Evolutionary conservation across 2,113 vertebrate species (phyloP).

Genomic region (Mirounga angustirostris): DNA sequence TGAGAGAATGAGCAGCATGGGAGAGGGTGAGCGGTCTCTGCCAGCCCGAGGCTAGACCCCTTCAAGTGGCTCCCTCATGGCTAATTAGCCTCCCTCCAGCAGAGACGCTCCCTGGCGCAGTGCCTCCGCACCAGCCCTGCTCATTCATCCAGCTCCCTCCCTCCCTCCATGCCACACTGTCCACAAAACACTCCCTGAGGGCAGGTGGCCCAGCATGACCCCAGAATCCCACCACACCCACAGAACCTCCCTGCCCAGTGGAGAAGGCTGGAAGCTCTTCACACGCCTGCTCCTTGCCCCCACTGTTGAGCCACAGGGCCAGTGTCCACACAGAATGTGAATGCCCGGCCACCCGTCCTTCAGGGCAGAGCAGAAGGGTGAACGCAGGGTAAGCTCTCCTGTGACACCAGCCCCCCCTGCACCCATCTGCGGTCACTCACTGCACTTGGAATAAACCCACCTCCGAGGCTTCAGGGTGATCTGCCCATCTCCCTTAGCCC

Average conservation of each 20-base stretch:
- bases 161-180: not conserved
- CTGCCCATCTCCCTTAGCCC: accelerated
- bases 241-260: not conserved
- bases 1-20: not conserved
- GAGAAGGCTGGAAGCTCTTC: not conserved
- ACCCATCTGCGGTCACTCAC: not conserved
- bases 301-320: not conserved
- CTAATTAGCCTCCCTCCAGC: not conserved
- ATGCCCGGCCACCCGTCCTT: not conserved
- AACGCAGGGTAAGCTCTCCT: not conserved
- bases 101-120: not conserved
- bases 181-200: not conserved
- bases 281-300: not conserved
- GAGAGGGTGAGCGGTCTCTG: not conserved
- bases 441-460: too few species aligned
- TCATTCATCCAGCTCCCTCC: not conserved
- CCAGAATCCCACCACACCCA: not conserved
- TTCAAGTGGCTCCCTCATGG: not conserved
- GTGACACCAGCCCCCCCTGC: too few species aligned
- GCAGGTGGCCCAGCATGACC: too few species aligned
- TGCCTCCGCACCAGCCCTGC: not conserved
- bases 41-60: not conserved
- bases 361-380: not conserved
- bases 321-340: not conserved
- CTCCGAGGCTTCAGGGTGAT: not conserved